Conservation (phyloP, 2,113 vertebrate genomes). For the Ophthalmolycus amberensis region DNA sequence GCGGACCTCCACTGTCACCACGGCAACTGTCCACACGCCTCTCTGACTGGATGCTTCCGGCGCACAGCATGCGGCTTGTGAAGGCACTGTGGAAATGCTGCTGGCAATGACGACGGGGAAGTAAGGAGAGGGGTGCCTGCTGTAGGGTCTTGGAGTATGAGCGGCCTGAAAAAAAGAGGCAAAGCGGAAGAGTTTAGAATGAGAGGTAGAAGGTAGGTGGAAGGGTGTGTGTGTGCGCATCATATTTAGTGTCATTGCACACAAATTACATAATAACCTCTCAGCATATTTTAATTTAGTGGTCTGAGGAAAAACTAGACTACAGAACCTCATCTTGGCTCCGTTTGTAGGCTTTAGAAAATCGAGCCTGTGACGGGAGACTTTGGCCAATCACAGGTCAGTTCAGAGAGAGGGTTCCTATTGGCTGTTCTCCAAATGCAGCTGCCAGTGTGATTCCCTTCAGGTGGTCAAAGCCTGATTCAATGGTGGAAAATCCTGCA, state of each 20-base stretch:
- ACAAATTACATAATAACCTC: not conserved
- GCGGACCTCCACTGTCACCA: constrained; percentile 95
- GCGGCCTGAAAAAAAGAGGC: constrained; percentile 80
- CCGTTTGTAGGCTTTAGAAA: too few species aligned
- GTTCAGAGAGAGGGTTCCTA: too few species aligned
- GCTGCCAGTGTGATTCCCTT: too few species aligned
- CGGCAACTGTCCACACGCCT: constrained; percentile 95
- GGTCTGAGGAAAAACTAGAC: too few species aligned
- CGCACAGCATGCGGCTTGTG: constrained; percentile 96
- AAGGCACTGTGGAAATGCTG: constrained; percentile 90
- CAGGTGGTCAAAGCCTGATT: too few species aligned
- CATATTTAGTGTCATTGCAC: not conserved
- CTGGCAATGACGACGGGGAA: constrained; percentile 90
- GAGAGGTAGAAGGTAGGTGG: not conserved
- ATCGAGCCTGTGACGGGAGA: too few species aligned
- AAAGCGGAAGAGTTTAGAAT: constrained; percentile 5
- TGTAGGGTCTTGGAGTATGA: constrained; percentile 96
- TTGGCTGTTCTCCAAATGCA: too few species aligned
- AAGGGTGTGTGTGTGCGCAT: not conserved
- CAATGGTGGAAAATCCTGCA: too few species aligned
- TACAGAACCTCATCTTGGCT: too few species aligned
- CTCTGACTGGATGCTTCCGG: constrained; percentile 86
- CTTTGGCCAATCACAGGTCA: too few species aligned
- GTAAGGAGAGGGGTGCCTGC: constrained; percentile 90
- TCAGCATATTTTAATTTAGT: too few species aligned